phyloP scores from a whole-genome alignment of 92 coral and sea anemone genomes.

The Epizoanthus scotinus region DNA sequence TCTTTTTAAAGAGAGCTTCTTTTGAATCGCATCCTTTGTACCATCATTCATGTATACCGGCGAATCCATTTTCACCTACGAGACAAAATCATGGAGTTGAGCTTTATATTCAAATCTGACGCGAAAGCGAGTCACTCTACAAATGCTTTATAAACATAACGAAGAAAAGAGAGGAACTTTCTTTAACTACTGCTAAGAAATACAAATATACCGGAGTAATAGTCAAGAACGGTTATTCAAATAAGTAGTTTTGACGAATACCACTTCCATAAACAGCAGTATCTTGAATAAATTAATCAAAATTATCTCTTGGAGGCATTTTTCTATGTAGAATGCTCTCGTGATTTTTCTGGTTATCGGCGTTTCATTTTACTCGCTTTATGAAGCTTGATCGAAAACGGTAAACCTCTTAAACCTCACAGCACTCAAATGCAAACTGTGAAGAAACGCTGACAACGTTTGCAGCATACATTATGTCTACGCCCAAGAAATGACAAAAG shows the following conservation, averaged over 20 bases:
- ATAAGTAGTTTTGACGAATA: not conserved
- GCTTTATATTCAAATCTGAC: not conserved
- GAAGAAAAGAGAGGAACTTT: too few species aligned
- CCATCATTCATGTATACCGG: conserved; percentile 73
- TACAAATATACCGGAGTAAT: too few species aligned
- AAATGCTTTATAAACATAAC: too few species aligned
- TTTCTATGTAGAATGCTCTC: not conserved
- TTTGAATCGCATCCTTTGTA: conserved; percentile 51
- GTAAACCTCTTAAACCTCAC: not conserved
- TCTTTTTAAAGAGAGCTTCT: conserved; percentile 76
- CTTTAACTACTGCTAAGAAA: too few species aligned
- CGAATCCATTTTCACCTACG: conserved; percentile 65
- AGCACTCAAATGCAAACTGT: not conserved
- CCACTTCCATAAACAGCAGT: conserved; percentile 9
- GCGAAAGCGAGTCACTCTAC: too few species aligned
- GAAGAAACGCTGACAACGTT: not conserved
- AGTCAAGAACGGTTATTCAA: not conserved
- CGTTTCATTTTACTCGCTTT: not conserved
- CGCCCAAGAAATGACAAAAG: conserved; percentile 22
- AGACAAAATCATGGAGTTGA: not conserved
- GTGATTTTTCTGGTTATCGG: not conserved
- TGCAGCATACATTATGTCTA: conserved; percentile 1
- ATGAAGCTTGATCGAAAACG: not conserved
- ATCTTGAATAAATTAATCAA: not conserved
- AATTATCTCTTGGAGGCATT: conserved; percentile 2